A percentile compares a stretch with the other conserved stretches of the same genome.
Evolutionary conservation across 2,797 vertebrate species (phyloP).

Genomic region (Todus mexicanus): DNA sequence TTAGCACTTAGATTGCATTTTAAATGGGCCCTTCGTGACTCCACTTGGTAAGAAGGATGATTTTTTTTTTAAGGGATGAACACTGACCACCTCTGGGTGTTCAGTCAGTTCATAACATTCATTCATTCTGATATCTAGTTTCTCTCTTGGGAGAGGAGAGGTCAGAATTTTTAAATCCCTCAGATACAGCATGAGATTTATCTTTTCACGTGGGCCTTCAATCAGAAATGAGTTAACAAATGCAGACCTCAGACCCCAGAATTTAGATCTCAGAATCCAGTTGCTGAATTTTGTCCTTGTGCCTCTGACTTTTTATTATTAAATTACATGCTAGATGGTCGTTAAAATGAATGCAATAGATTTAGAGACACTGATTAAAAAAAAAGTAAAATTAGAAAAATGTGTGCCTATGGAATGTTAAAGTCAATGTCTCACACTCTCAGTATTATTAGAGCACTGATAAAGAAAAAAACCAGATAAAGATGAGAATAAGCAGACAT

Average conservation of each 20-base stretch:
- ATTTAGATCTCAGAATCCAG: too few relatives aligned
- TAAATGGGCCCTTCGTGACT: neutral
- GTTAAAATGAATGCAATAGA: neutral
- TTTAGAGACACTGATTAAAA: neutral
- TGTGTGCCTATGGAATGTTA: neutral
- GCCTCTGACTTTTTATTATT: neutral
- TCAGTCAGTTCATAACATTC: neutral
- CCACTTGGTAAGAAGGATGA: neutral
- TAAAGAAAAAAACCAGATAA: neutral
- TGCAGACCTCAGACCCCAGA: neutral
- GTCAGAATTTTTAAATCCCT: neutral
- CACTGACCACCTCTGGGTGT: neutral
- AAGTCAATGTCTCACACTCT: neutral
- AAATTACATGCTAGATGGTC: neutral
- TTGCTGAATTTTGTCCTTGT: neutral
- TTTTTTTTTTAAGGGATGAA: neutral
- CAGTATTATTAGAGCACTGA: accelerated
- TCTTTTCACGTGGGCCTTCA: neutral
- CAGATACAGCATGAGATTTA: neutral
- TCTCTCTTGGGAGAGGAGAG: neutral
- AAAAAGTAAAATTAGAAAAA: neutral
- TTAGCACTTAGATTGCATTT: neutral
- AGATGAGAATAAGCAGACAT: neutral
- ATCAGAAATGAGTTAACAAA: neutral
- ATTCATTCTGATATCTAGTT: neutral